A percentile compares a stretch with the other conserved stretches of the same genome.
Conservation (phyloP, 2,797 vertebrate genomes). For the Decapterus maruadsi region DNA sequence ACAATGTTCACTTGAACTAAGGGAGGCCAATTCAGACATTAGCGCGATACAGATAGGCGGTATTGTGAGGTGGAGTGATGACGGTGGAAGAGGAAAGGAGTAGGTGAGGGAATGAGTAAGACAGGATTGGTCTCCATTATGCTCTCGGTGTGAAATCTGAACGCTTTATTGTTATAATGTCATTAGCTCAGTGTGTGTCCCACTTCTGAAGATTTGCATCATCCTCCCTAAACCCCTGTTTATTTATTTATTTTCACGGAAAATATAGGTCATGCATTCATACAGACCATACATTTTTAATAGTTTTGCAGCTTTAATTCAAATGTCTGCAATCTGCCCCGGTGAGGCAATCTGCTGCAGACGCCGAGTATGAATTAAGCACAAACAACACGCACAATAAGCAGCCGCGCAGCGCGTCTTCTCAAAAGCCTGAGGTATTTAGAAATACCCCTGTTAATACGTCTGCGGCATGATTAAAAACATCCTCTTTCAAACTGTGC, state of each 20-base stretch:
- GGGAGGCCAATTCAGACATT: conserved; percentile 63
- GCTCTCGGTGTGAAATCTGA: conserved; percentile 67
- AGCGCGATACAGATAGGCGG: conserved; percentile 52
- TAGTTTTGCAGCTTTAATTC: conserved; percentile 81
- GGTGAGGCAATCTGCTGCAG: conserved; percentile 63
- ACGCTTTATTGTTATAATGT: conserved; percentile 74
- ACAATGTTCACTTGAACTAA: conserved; percentile 58
- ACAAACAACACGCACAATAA: conserved; percentile 53
- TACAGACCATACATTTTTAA: conserved; percentile 85
- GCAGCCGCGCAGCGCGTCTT: conserved; percentile 38
- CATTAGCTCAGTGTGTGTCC: conserved; percentile 76
- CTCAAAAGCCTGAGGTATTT: conserved; percentile 47
- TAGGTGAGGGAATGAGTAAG: conserved; percentile 41
- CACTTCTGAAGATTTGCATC: conserved; percentile 81
- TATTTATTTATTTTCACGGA: conserved; percentile 86
- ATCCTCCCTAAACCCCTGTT: conserved; percentile 68
- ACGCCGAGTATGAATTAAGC: conserved; percentile 54
- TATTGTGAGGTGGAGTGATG: conserved; percentile 57
- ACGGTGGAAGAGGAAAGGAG: conserved; percentile 24
- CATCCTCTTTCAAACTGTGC: conserved; percentile 33
- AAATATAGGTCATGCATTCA: conserved; percentile 87
- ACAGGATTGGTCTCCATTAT: conserved; percentile 68
- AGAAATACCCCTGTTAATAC: conserved; percentile 53
- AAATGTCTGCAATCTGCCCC: conserved; percentile 73
- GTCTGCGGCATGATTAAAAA: conserved; percentile 48